These are phyloP conservation scores for Ptilorrhoa leucosticta DNA, from an alignment of 2,113 vertebrate genomes.

Conservation along the genomic window DNA sequence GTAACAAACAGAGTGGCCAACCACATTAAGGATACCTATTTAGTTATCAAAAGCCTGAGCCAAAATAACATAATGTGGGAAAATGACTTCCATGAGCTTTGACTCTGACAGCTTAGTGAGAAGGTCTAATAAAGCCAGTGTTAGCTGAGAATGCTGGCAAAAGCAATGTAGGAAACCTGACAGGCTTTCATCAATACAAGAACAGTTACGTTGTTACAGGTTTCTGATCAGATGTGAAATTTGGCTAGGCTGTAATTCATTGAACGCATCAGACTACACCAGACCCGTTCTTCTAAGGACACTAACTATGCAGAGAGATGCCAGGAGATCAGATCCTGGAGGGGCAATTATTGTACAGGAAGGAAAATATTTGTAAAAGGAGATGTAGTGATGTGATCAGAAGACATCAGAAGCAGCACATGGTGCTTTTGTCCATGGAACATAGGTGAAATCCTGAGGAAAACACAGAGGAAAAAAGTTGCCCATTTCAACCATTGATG, in stretches of 20 bases:
- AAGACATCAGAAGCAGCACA: not conserved
- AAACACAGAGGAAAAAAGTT: not conserved
- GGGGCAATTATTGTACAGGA: not conserved
- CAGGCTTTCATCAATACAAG: not conserved
- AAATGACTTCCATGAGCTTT: not conserved
- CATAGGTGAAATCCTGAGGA: not conserved
- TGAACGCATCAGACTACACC: not conserved
- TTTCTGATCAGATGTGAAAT: not conserved
- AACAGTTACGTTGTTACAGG: not conserved
- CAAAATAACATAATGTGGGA: not conserved
- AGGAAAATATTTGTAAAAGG: not conserved
- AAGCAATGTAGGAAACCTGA: not conserved
- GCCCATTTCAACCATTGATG: not conserved
- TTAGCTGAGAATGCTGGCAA: not conserved
- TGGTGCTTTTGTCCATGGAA: not conserved
- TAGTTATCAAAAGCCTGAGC: not conserved
- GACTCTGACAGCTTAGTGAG: not conserved
- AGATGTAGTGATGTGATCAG: not conserved
- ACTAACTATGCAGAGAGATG: not conserved
- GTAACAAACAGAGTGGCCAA: not conserved
- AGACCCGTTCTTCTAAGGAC: not conserved
- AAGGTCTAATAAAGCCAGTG: not conserved
- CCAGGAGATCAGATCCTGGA: not conserved
- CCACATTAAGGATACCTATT: not conserved
- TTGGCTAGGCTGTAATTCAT: not conserved